These are phyloP conservation scores for Mormyrus iriodes DNA, from an alignment of 2,113 vertebrate species.

Conservation along the genomic window DNA sequence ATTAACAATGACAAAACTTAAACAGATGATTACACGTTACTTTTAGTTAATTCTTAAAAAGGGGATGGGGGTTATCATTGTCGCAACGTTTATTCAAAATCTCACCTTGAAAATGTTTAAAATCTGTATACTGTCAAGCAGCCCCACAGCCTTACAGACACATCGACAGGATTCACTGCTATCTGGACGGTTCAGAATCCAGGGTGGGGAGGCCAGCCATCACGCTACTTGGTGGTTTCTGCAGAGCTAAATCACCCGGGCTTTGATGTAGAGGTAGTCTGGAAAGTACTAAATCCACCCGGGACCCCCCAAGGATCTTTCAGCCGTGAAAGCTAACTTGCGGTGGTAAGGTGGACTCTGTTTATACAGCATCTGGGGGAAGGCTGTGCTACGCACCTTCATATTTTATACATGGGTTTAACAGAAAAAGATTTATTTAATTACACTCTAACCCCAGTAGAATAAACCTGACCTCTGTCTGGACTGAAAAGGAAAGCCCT, in stretches of 20 bases:
- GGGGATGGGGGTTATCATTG: not conserved
- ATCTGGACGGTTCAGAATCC: not conserved
- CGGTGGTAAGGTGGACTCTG: not conserved
- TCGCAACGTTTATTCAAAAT: no score
- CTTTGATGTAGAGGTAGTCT: not conserved
- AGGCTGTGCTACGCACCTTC: not conserved
- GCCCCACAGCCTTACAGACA: not conserved
- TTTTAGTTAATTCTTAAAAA: not conserved
- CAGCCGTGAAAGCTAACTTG: not conserved
- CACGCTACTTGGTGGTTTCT: not conserved
- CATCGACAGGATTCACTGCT: not conserved
- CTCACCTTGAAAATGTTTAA: no score
- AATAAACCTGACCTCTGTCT: not conserved
- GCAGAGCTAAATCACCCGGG: not conserved
- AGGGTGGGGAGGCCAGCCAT: not conserved
- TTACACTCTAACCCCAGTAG: not conserved
- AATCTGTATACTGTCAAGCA: not conserved
- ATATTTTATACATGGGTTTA: conserved; percentile 9
- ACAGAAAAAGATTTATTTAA: conserved; percentile 16
- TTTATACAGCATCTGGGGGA: not conserved
- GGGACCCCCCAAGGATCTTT: not conserved
- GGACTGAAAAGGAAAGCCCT: not conserved
- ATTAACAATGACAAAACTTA: not conserved
- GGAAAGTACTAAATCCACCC: not conserved
- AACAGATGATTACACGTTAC: no score